Evolutionary conservation across 1,140 invertebrate genomes (phyloP), one percentile per base, ranked within the genome.

Genomic region (Eumeta japonica): DNA sequence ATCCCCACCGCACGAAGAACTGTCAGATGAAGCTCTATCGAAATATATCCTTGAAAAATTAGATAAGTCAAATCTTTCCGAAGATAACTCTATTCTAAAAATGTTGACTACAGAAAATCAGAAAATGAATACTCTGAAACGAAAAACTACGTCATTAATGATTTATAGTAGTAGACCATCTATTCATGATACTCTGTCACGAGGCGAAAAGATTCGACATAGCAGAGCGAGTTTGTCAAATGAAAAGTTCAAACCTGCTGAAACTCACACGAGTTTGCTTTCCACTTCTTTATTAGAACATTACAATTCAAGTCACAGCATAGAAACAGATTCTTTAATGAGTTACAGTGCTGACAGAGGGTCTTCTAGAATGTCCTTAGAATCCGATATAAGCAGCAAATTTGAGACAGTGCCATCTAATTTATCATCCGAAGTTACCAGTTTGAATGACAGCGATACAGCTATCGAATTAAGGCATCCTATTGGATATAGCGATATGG

Each of bases 1-100:
- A 1, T 81, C 88, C 1, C 85, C 87, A 3, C 86, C 87, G 3
- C 58, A 84, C 51, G 83, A 85, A 39, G 83, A 86, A 18, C 52
- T 85, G 9, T 57, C 60, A 10, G 62, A 64, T 42, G 70, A 71
- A 35, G 68, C 67, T 18, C 42, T 74, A 12, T 74, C 70, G 11
- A 66, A 62, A 38, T 74, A 74, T 50, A 62, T 74, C 48, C 54
- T 74, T 41, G 66, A 74, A 28, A 74, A 74, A 55, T 49, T 74
- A 31, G 70, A 74, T 49, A 58, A 72, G 42, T 74, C 70, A 0
- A 62, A 72, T 45, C 58, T 74, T 45, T 54, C 65, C 19, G 54
- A 70, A 41, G 70, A 72, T 41, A 74, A 66, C 50, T 74, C 70
- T 12, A 74, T 74, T 40, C 57, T 74, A 16, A 74, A 74, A 62